Percentiles rank a stretch among this genome's conserved stretches.
Conservation (phyloP, 2,797 vertebrate genomes). For the Aldrovandia affinis region DNA sequence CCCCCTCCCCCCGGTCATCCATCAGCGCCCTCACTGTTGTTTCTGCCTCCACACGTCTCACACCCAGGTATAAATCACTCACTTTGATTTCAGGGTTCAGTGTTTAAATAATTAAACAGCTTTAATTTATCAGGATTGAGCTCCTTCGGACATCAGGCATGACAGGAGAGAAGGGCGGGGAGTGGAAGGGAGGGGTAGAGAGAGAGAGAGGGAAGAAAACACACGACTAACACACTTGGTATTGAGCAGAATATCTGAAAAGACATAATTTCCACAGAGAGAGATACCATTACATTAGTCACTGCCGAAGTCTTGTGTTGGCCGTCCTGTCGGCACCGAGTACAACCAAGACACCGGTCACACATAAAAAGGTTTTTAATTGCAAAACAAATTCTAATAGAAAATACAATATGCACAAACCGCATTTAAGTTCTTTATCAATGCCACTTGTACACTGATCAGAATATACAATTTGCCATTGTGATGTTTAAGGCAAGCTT, state of each 20-base stretch:
- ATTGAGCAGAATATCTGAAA: background rate
- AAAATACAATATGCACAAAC: slow-evolving; percentile 20
- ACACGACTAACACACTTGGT: background rate
- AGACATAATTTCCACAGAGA: background rate
- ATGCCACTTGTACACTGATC: slow-evolving; percentile 49
- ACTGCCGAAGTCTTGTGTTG: background rate
- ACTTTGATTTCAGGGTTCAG: slow-evolving; percentile 69
- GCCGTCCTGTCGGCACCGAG: background rate
- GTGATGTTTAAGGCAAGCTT: slow-evolving; percentile 16
- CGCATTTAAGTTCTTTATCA: slow-evolving; percentile 51
- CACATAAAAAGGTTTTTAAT: slow-evolving; percentile 32
- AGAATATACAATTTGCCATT: slow-evolving; percentile 12
- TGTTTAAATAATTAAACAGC: slow-evolving; percentile 81
- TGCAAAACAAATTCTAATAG: slow-evolving; percentile 31
- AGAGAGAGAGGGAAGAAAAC: slow-evolving; percentile 50
- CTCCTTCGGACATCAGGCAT: slow-evolving; percentile 63
- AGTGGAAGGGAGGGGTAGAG: slow-evolving; percentile 38
- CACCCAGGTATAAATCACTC: slow-evolving; percentile 72
- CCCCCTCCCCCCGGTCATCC: slow-evolving; percentile 55
- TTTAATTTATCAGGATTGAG: slow-evolving; percentile 80
- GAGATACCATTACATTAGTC: background rate
- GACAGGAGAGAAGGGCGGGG: slow-evolving; percentile 44
- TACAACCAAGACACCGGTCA: slow-evolving; percentile 13
- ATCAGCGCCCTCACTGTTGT: slow-evolving; percentile 66
- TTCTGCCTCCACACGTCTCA: slow-evolving; percentile 61